A percentile compares a stretch with the other conserved stretches of the same genome.
phyloP scores from a whole-genome alignment of 1,140 invertebrate species.

The Drosophila kanapiae region DNA sequence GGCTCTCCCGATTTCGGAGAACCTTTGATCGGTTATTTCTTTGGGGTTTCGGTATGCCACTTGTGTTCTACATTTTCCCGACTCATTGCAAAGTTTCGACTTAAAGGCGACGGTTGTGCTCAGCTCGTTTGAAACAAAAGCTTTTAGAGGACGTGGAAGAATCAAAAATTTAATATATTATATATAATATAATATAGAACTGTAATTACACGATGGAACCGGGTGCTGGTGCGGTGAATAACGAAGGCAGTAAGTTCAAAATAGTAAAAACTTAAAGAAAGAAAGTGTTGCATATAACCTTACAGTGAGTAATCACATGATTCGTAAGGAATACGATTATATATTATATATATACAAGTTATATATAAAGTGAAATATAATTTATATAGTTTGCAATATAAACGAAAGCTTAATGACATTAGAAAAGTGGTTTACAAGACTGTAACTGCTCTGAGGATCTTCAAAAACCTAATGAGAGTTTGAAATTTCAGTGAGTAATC shows the following conservation, averaged over 20 bases:
- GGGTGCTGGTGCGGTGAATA: conserved; percentile 33
- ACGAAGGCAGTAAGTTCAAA: conserved; percentile 59
- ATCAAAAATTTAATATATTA: conserved; percentile 6
- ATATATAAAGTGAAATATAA: background rate
- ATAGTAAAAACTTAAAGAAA: background rate
- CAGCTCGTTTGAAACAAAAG: conserved; percentile 14
- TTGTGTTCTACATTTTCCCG: conserved; percentile 45
- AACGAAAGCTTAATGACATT: background rate
- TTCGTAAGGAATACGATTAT: background rate
- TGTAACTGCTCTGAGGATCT: too few species aligned
- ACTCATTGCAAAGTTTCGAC: conserved; percentile 64
- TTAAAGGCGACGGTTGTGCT: conserved; percentile 67
- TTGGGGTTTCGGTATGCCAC: conserved; percentile 41
- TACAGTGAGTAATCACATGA: conserved; percentile 6
- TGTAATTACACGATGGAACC: conserved; percentile 54
- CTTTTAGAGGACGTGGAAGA: conserved; percentile 9
- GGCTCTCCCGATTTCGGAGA: conserved; percentile 13
- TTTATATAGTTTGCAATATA: too few species aligned
- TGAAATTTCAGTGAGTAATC: conserved; percentile 5
- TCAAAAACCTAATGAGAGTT: background rate
- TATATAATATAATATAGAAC: background rate
- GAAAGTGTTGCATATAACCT: background rate
- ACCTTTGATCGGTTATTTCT: conserved; percentile 66
- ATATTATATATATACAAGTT: too few species aligned
- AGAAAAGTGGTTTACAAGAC: background rate